Evolutionary conservation across 2,113 vertebrate species (phyloP).

Genomic region (Alouatta palliata): DNA sequence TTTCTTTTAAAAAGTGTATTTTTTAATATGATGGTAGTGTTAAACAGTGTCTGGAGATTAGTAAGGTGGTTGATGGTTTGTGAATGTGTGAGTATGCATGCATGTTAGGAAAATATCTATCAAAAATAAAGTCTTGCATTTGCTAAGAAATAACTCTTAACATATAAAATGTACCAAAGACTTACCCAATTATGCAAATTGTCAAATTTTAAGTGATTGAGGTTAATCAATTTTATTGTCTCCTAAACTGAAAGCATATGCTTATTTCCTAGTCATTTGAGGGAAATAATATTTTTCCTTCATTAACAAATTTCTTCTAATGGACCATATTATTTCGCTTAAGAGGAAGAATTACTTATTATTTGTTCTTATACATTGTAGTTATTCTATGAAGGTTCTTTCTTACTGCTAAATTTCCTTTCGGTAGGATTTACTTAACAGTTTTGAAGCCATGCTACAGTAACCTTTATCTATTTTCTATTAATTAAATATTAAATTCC

Average conservation of each 20-base stretch:
- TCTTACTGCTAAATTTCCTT: neutral
- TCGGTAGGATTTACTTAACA: neutral
- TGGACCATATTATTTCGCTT: conserved; percentile 18
- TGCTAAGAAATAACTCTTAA: neutral
- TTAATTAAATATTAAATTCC: neutral
- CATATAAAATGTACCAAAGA: neutral
- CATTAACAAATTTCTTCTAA: conserved; percentile 1
- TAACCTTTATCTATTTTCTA: neutral
- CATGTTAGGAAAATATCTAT: neutral
- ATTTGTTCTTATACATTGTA: neutral
- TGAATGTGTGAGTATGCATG: neutral
- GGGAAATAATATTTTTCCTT: conserved; percentile 7
- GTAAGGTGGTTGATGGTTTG: neutral
- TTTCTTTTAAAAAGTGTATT: neutral
- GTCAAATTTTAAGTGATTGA: conserved; percentile 1
- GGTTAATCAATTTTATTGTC: conserved; percentile 40
- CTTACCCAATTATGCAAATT: neutral
- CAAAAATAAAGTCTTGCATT: neutral
- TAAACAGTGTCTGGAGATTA: conserved; percentile 13
- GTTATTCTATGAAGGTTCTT: neutral
- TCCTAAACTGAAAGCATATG: neutral
- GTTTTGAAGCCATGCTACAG: neutral
- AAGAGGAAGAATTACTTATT: neutral
- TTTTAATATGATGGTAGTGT: conserved; percentile 37
- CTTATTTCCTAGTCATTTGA: conserved; percentile 19